phyloP scores from a whole-genome alignment of 2,888 invertebrate species.

The Rutpela maculata region DNA sequence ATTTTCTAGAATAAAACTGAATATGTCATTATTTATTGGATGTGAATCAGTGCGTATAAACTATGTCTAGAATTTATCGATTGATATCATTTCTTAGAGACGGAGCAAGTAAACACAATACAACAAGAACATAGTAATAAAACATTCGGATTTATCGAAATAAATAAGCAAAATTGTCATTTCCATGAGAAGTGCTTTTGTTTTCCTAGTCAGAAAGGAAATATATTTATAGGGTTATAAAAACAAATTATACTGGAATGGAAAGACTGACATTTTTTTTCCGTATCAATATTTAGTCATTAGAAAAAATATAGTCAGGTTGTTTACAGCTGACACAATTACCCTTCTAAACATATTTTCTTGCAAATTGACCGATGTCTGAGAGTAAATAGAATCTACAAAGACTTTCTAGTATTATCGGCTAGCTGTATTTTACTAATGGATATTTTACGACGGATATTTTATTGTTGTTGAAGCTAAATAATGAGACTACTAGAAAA shows the following conservation, averaged over 20 bases:
- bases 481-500: too few species aligned
- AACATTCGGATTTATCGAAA: background rate
- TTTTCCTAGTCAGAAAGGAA: background rate
- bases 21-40: background rate
- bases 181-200: background rate
- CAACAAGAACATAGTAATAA: background rate
- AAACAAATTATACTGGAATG: background rate
- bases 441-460: too few species aligned
- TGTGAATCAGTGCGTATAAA: background rate
- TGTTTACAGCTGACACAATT: background rate
- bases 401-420: too few species aligned
- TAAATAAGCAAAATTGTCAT: background rate
- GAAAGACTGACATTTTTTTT: background rate
- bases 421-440: too few species aligned
- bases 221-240: background rate
- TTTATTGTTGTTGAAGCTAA: too few species aligned
- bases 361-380: too few species aligned
- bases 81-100: background rate
- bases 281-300: background rate
- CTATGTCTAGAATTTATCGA: constrained; percentile 1
- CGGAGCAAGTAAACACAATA: background rate
- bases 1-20: background rate
- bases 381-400: too few species aligned
- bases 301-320: background rate
- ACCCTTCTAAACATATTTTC: background rate